Percentiles rank a stretch among this genome's conserved stretches.
Conservation (phyloP, 2,797 vertebrate genomes). For the Stomatorhinus walkeri region DNA sequence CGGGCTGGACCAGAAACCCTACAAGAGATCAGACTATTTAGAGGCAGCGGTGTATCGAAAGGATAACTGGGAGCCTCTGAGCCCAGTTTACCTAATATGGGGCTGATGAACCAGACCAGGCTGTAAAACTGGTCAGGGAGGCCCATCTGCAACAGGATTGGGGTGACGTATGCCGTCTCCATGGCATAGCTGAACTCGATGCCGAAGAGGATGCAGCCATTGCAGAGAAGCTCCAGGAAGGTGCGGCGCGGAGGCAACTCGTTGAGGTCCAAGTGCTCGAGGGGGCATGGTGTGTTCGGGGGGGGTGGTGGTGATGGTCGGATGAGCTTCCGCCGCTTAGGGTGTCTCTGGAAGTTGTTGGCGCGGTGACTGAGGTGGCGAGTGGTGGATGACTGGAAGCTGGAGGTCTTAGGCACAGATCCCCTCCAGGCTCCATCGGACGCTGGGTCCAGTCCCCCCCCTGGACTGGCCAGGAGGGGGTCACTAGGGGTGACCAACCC, state of each 20-base stretch:
- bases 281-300: conserved; percentile 87
- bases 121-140: conserved; percentile 92
- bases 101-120: conserved; percentile 96
- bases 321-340: conserved; percentile 80
- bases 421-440: conserved; percentile 62
- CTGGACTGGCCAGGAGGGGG: conserved; percentile 65
- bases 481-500: conserved; percentile 69
- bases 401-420: conserved; percentile 65
- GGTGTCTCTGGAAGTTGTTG: conserved; percentile 97
- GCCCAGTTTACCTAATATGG: conserved; percentile 75
- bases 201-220: conserved; percentile 89
- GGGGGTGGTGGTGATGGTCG: conserved; percentile 86
- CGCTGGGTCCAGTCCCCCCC: conserved; percentile 48
- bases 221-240: conserved; percentile 83
- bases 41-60: background rate
- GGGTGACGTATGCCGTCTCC: conserved; percentile 96
- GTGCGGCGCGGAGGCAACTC: conserved; percentile 78
- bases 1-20: conserved; percentile 94
- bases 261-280: conserved; percentile 79
- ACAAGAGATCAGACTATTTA: conserved; percentile 24
- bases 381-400: conserved; percentile 70
- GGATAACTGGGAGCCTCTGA: background rate
- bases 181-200: conserved; percentile 98
- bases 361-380: conserved; percentile 89
- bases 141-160: conserved; percentile 92